Evolutionary conservation across 2,797 vertebrate genomes (phyloP).

Genomic region (Rhinophrynus dorsalis): DNA sequence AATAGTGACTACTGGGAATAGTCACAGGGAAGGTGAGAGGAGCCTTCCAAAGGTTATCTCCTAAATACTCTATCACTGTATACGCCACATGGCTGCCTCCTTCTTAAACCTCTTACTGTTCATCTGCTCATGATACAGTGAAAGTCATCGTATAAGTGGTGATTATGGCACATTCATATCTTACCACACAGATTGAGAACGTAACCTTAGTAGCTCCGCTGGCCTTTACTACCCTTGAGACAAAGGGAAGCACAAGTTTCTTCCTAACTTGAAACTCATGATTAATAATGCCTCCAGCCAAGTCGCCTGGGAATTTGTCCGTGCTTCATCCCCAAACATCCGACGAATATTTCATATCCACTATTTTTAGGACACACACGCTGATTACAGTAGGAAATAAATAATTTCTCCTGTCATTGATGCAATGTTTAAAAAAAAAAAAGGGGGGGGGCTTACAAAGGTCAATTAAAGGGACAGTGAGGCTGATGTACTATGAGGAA

Average conservation of each 20-base stretch:
- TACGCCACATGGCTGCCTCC: slow-evolving; percentile 43
- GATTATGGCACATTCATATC: slow-evolving; percentile 51
- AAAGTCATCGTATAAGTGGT: slow-evolving; percentile 49
- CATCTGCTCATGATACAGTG: slow-evolving; percentile 43
- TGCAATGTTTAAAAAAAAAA: no score
- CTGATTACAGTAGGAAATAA: slow-evolving; percentile 21
- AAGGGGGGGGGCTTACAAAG: no score
- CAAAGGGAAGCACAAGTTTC: slow-evolving; percentile 45
- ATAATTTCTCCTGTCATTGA: no score
- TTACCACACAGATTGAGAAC: slow-evolving; percentile 50
- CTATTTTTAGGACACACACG: slow-evolving; percentile 32
- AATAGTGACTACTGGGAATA: slow-evolving; percentile 44
- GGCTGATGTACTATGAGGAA: no score
- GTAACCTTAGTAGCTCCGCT: slow-evolving; percentile 32
- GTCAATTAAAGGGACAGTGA: no score
- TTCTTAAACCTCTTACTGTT: slow-evolving; percentile 34
- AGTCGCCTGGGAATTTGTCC: slow-evolving; percentile 31
- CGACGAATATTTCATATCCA: slow-evolving; percentile 36
- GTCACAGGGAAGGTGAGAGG: slow-evolving; percentile 41
- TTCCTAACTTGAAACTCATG: slow-evolving; percentile 46
- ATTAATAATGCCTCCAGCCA: slow-evolving; percentile 46
- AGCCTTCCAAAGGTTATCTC: slow-evolving; percentile 45
- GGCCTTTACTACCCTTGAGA: slow-evolving; percentile 44
- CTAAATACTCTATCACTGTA: slow-evolving; percentile 44
- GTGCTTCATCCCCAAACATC: slow-evolving; percentile 16